A percentile compares a stretch with the other conserved stretches of the same genome.
These are phyloP conservation scores for Pantherophis guttatus DNA, from an alignment of 2,113 vertebrate genomes.

Conservation along the genomic window DNA sequence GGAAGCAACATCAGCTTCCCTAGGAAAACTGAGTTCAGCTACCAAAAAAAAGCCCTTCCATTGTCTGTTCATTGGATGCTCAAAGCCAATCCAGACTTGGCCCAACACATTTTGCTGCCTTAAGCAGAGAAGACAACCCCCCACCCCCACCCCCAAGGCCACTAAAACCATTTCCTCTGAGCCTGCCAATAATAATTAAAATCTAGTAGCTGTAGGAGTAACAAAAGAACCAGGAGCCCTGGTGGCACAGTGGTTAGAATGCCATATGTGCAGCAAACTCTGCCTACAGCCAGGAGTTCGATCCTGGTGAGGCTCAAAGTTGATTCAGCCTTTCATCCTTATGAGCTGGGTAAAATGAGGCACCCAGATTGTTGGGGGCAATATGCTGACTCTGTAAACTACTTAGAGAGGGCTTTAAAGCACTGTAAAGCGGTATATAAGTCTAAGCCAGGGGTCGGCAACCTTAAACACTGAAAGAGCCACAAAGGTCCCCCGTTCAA, in stretches of 20 bases:
- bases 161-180: background rate
- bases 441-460: background rate
- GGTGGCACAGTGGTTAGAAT: background rate
- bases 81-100: background rate
- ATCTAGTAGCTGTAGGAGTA: background rate
- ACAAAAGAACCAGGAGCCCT: background rate
- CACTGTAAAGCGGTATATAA: background rate
- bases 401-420: background rate
- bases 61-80: background rate
- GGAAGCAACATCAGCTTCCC: background rate
- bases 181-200: background rate
- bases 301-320: background rate
- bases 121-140: background rate
- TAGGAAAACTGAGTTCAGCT: background rate
- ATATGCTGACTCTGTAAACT: background rate
- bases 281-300: background rate
- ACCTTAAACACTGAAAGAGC: too few species aligned
- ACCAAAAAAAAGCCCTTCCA: background rate
- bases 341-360: background rate
- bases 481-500: too few species aligned
- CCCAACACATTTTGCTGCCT: background rate
- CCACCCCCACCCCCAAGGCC: background rate
- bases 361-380: background rate
- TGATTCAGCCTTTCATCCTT: background rate
- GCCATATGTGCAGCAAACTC: background rate